Evolutionary conservation across 2,888 invertebrate genomes (phyloP), one percentile per base, ranked within the genome.

Genomic region (Tetheella fluctuosa): DNA sequence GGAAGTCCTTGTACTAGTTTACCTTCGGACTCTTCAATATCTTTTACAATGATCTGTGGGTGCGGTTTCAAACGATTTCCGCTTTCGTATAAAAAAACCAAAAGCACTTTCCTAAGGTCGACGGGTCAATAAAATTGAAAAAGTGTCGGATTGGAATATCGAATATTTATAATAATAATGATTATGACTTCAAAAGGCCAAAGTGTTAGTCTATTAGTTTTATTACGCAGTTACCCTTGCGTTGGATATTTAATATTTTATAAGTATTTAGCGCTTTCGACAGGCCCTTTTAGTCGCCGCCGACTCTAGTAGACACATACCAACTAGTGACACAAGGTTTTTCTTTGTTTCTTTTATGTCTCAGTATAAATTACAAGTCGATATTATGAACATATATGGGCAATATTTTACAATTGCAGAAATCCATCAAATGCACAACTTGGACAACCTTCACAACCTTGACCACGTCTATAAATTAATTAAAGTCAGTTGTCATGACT

Each of bases 221-320:
- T 88, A 91, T 91, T 83, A 87, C 80, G 88, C 76, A 74, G 90
- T 91, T 91, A 86, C 88, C 91, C 91, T 92, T 91, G 91, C 83
- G 67, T 80, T 70, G 67, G 79, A 78, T 79, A 76, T 83, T 81
- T 79, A 76, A 79, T 78, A 79, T 81, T 81, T 80, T 80, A 76
- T 73, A n/a, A n/a, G n/a, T n/a, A 71, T 74, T 73, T 76, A 75
- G 74, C 73, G 77, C 83, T 84, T 86, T 86, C 81, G 77, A 80
- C 74, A 80, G 81, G 74, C 85, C 84, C 85, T 86, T 83, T 79
- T 76, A 79, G 77, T 73, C 20, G 20, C 48, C 17, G 48, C 20
- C 71, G 67, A 68, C 65, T 71, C 68, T 67, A 73, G 34, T 13
- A 61, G 65, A 64, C 62, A 64, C 61, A 64, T 69, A 71, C 65